These are phyloP conservation scores for Macrochelys suwanniensis DNA, from an alignment of 2,797 vertebrate species.

Conservation along the genomic window DNA sequence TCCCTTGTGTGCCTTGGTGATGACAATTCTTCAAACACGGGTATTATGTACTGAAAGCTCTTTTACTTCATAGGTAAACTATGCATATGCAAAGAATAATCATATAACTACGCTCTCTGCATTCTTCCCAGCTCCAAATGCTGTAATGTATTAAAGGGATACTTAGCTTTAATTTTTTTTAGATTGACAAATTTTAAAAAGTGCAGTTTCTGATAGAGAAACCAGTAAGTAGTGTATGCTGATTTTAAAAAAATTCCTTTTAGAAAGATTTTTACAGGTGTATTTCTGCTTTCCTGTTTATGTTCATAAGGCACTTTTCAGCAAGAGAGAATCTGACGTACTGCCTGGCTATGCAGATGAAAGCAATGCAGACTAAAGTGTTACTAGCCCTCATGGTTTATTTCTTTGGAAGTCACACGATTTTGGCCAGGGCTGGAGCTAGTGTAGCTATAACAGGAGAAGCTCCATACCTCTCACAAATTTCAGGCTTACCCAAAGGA, in stretches of 20 bases:
- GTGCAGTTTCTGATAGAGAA: slow-evolving; percentile 45
- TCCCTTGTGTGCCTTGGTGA: not conserved
- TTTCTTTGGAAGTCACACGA: not conserved
- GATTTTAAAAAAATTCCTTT: not conserved
- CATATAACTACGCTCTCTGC: not conserved
- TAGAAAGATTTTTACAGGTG: too few species aligned
- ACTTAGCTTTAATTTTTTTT: slow-evolving; percentile 24
- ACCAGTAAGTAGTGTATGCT: slow-evolving; percentile 12
- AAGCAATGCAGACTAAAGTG: not conserved
- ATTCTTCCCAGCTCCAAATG: not conserved
- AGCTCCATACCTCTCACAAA: not conserved
- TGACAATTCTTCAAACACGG: not conserved
- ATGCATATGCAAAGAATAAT: not conserved
- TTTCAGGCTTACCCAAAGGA: not conserved
- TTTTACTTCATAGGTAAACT: not conserved
- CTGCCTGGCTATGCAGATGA: not conserved
- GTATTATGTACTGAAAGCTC: not conserved
- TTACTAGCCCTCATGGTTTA: not conserved
- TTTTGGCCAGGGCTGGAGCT: not conserved
- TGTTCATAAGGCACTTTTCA: not conserved
- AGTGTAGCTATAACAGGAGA: not conserved
- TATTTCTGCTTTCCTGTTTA: too few species aligned
- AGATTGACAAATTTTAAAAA: slow-evolving; percentile 38
- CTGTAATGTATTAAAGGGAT: not conserved
- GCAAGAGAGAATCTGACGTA: not conserved